Conservation (phyloP, 2,113 vertebrate species). For the Equus quagga region DNA sequence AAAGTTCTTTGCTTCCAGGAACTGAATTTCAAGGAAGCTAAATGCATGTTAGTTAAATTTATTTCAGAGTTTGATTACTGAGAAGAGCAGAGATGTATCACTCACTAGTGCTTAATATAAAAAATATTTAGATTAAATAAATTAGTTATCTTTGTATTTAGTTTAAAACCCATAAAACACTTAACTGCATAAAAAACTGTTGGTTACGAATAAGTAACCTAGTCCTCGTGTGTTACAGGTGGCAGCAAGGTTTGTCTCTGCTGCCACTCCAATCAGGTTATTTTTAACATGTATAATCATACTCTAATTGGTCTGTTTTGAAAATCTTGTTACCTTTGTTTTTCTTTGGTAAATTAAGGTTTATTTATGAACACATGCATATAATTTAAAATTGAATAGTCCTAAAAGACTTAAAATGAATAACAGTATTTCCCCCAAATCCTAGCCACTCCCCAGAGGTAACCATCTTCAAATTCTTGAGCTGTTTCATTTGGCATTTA, state of each 20-base stretch:
- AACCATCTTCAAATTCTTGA: neutral
- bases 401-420: slow-evolving; percentile 59
- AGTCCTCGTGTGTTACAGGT: slow-evolving; percentile 8
- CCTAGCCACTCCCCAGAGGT: neutral
- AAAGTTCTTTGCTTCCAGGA: slow-evolving; percentile 1
- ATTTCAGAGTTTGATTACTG: slow-evolving; percentile 25
- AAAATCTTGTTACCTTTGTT: slow-evolving; percentile 63
- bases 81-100: neutral
- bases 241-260: neutral
- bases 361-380: slow-evolving; percentile 70
- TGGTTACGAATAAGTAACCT: slow-evolving; percentile 5
- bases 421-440: slow-evolving; percentile 37
- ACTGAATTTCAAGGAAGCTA: slow-evolving; percentile 13
- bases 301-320: slow-evolving; percentile 49
- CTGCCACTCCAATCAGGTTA: slow-evolving; percentile 14
- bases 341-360: slow-evolving; percentile 45
- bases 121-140: neutral
- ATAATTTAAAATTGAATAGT: slow-evolving; percentile 58
- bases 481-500: slow-evolving; percentile 41
- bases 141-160: slow-evolving; percentile 46
- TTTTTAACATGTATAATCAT: slow-evolving; percentile 9
- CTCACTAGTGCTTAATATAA: slow-evolving; percentile 7
- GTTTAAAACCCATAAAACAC: neutral
- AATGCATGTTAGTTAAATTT: slow-evolving; percentile 36
- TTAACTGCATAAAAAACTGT: neutral